Conservation (phyloP, 2,113 vertebrate species). For the Struthidea cinerea region DNA sequence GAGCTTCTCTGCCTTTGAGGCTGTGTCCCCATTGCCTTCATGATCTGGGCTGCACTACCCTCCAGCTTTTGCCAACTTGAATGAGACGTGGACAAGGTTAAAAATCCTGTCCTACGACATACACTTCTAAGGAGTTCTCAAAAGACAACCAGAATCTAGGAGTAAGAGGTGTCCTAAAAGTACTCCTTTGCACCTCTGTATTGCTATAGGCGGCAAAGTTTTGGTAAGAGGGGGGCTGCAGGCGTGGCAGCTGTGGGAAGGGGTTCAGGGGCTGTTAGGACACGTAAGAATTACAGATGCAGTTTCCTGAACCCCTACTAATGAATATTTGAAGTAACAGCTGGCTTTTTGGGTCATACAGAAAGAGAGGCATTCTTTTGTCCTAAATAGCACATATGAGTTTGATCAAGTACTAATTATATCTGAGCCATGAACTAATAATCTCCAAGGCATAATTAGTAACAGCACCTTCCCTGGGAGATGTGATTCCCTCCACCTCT, state of each 20-base stretch:
- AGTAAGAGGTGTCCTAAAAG: background rate
- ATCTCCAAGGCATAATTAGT: background rate
- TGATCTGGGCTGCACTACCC: background rate
- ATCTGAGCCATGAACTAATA: background rate
- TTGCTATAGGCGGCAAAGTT: rapidly evolving
- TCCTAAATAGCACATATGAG: background rate
- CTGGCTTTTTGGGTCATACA: background rate
- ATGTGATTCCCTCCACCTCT: background rate
- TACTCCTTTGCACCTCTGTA: background rate
- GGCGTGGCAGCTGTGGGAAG: background rate
- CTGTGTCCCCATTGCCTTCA: background rate
- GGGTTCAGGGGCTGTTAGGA: background rate
- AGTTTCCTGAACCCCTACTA: background rate
- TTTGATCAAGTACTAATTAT: background rate
- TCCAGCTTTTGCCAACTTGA: background rate
- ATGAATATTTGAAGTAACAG: background rate
- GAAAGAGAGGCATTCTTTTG: background rate
- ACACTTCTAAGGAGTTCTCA: background rate
- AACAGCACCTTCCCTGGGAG: background rate
- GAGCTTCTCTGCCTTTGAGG: background rate
- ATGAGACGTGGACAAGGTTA: background rate
- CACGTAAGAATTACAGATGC: background rate
- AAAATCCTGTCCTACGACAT: background rate
- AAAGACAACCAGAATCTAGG: background rate
- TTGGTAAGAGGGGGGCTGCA: background rate